Evolutionary conservation across 2,797 vertebrate species (phyloP), one percentile per base, ranked within the genome.

Genomic region (Cynopterus sphinx): DNA sequence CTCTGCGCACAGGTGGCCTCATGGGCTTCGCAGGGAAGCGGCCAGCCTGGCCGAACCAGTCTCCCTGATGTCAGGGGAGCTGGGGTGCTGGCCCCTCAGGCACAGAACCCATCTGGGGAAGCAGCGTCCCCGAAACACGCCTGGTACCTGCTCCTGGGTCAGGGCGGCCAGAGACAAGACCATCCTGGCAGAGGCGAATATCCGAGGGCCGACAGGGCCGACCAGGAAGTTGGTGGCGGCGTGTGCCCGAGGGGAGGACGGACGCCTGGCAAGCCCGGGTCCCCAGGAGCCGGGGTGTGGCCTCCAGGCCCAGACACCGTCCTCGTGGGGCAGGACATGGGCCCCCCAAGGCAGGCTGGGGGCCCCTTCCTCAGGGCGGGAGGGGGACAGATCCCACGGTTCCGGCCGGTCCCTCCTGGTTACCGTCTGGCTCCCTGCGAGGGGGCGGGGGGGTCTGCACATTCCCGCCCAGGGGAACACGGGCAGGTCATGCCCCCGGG

Each of bases 131-230:
- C 0, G 5, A 41, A 89, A 49, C 6, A 1, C 79, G 79, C 94
- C 11, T 5, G 13, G 84, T 95, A 96, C 96, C 97, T 96, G 95
- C 51, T 96, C 46, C 43, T 43, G 71, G 33, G 3, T 9, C n/a
- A 11, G 79, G 21, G 13, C 0, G 0, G 74, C 41, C 0, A 22
- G 65, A 9, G 53, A 43, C 26, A 17, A 57, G 93, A 13, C 57
- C 94, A 90, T 94, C n/a, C 84, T 55, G 24, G 55, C 24, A 28
- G 71, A 39, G 39, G 57, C 1, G 5, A 73, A 8, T 19, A 2
- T 24, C 33, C 0, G 5, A 0, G 6, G 84, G 92, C 16, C 78
- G 43, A 16, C 6, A 3, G 39, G 59, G 65, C 65, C 22, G 19
- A 75, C 67, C 75, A 84, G 97, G 96, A 97, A 97, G 95, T 93